Evolutionary conservation across 2,888 invertebrate species (phyloP).

Genomic region (Cryptus viduatorius): DNA sequence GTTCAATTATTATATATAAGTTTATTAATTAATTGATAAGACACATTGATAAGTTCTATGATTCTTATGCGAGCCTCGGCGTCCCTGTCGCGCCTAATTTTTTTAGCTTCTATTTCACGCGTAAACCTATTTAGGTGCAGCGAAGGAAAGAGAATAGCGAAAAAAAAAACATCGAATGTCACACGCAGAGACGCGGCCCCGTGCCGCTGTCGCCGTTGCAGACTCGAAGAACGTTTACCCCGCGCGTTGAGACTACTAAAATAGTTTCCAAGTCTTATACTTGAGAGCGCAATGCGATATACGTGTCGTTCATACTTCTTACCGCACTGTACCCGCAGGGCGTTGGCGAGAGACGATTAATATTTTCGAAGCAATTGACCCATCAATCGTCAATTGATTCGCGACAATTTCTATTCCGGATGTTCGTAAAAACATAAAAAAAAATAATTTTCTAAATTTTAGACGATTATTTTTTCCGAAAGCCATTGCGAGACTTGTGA

Average conservation of each 20-base stretch:
- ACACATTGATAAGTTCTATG: neutral
- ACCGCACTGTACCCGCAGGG: neutral
- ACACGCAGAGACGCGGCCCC: slow-evolving; percentile 57
- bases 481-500: no score
- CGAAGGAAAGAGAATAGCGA: neutral
- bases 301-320: slow-evolving; percentile 14
- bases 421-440: no score
- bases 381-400: neutral
- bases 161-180: slow-evolving; percentile 53
- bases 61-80: neutral
- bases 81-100: neutral
- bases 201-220: slow-evolving; percentile 14
- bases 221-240: slow-evolving; percentile 59
- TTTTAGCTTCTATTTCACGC: neutral
- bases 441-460: no score
- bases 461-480: no score
- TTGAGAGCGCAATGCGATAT: neutral
- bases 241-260: slow-evolving; percentile 62
- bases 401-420: neutral
- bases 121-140: neutral
- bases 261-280: slow-evolving; percentile 51
- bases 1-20: no score
- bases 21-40: no score
- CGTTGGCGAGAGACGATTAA: neutral
- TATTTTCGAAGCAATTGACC: neutral